Conservation (phyloP, 2,888 invertebrate species). For the Axea sp. region DNA sequence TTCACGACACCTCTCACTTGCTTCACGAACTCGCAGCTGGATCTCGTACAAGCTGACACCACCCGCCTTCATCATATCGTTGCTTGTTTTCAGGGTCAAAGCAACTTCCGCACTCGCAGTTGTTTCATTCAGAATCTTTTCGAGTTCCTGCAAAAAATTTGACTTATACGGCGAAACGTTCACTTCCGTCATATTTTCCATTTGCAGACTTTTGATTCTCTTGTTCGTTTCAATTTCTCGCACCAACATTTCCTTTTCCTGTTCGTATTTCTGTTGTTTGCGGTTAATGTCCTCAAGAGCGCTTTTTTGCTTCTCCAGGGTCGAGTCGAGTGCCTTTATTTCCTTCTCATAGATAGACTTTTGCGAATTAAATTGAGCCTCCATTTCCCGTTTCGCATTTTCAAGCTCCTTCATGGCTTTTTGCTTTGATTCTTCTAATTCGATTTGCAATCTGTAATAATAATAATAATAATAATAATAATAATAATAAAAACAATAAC, state of each 20-base stretch:
- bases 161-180: conserved; percentile 80
- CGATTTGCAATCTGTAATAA: conserved; percentile 71
- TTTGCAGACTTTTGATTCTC: conserved; percentile 79
- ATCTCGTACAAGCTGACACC: conserved; percentile 77
- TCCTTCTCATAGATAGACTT: conserved; percentile 75
- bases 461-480: no score
- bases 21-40: conserved; percentile 77
- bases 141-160: conserved; percentile 81
- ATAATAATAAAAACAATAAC: no score
- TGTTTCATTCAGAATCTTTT: conserved; percentile 79
- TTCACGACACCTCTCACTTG: conserved; percentile 76
- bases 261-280: conserved; percentile 72
- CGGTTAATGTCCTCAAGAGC: conserved; percentile 74
- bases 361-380: conserved; percentile 74
- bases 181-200: conserved; percentile 74
- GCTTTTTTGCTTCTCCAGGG: conserved; percentile 75
- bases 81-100: conserved; percentile 69
- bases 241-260: conserved; percentile 74
- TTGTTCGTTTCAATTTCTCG: conserved; percentile 80
- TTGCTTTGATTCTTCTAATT: conserved; percentile 77
- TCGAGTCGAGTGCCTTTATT: conserved; percentile 72
- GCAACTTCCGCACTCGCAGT: conserved; percentile 72
- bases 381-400: conserved; percentile 75
- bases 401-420: conserved; percentile 76
- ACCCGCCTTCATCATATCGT: conserved; percentile 71